Evolutionary conservation across 1,140 invertebrate species (phyloP).

Genomic region (Danaus plexippus): DNA sequence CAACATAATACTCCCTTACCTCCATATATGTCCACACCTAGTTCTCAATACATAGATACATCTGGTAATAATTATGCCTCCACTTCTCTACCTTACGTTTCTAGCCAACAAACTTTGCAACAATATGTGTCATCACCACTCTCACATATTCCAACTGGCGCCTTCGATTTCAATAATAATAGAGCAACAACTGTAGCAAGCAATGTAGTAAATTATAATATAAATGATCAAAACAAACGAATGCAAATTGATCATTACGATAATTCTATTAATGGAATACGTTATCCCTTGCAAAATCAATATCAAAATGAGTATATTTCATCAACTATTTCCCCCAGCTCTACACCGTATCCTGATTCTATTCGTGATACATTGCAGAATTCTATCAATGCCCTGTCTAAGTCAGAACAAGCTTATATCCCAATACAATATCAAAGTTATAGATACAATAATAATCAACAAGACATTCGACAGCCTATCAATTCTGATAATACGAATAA

Average conservation of each 20-base stretch:
- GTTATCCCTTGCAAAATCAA: slow-evolving; percentile 51
- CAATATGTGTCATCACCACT: slow-evolving; percentile 61
- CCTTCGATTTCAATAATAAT: slow-evolving; percentile 45
- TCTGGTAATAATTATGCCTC: slow-evolving; percentile 52
- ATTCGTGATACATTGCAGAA: slow-evolving; percentile 44
- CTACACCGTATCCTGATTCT: slow-evolving; percentile 40
- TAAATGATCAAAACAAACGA: slow-evolving; percentile 42
- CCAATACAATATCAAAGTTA: slow-evolving; percentile 43
- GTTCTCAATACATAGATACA: slow-evolving; percentile 49
- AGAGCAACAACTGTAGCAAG: slow-evolving; percentile 37
- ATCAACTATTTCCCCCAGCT: slow-evolving; percentile 41
- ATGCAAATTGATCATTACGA: slow-evolving; percentile 66
- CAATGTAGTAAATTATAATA: slow-evolving; percentile 34
- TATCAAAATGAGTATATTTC: slow-evolving; percentile 46
- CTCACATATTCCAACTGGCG: slow-evolving; percentile 39
- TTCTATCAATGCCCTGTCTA: slow-evolving; percentile 31
- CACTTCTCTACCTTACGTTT: slow-evolving; percentile 51
- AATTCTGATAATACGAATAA: slow-evolving; percentile 39
- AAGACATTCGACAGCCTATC: slow-evolving; percentile 31
- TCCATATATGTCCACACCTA: slow-evolving; percentile 54
- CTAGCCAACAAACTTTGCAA: slow-evolving; percentile 50
- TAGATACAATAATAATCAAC: slow-evolving; percentile 37
- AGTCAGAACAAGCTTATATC: slow-evolving; percentile 42
- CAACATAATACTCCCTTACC: slow-evolving; percentile 49
- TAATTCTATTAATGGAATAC: slow-evolving; percentile 56